A percentile compares a stretch with the other conserved stretches of the same genome.
These are phyloP conservation scores for Scaptomyza tumidula DNA, from an alignment of 2,888 invertebrate genomes.

Conservation along the genomic window DNA sequence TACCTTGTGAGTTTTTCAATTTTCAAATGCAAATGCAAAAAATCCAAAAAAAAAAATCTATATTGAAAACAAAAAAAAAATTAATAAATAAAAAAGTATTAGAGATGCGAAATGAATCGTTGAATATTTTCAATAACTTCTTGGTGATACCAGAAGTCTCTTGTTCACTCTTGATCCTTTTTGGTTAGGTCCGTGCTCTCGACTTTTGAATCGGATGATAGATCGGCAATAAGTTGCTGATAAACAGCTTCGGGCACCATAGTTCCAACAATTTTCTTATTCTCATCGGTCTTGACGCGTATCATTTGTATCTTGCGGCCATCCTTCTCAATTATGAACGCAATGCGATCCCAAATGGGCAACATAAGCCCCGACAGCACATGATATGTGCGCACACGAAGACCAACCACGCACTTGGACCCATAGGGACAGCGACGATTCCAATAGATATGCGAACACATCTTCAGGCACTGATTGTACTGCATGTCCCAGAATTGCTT, in stretches of 20 bases:
- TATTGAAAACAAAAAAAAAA: constrained; percentile 40
- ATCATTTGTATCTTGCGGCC: constrained; percentile 98
- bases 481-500: constrained; percentile 95
- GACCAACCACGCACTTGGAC: constrained; percentile 95
- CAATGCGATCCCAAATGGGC: constrained; percentile 98
- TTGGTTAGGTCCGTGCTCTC: constrained; percentile 29
- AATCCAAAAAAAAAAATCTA: constrained; percentile 42
- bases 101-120: constrained; percentile 27
- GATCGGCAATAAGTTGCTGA: constrained; percentile 90
- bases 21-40: constrained; percentile 44
- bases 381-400: constrained; percentile 95
- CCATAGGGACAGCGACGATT: constrained; percentile 92
- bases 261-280: constrained; percentile 96
- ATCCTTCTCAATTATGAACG: constrained; percentile 91
- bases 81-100: constrained; percentile 55
- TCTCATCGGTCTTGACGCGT: constrained; percentile 93
- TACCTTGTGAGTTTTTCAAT: constrained; percentile 61
- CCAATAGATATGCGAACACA: constrained; percentile 97
- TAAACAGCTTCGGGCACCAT: constrained; percentile 95
- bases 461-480: constrained; percentile 91
- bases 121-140: too few species aligned
- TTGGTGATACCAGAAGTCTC: too few species aligned
- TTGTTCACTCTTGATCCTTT: neutral
- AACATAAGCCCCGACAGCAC: constrained; percentile 97
- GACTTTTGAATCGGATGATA: constrained; percentile 91